Evolutionary conservation across 2,888 invertebrate genomes (phyloP), one percentile per base, ranked within the genome.

Genomic region (Noctua pronuba): DNA sequence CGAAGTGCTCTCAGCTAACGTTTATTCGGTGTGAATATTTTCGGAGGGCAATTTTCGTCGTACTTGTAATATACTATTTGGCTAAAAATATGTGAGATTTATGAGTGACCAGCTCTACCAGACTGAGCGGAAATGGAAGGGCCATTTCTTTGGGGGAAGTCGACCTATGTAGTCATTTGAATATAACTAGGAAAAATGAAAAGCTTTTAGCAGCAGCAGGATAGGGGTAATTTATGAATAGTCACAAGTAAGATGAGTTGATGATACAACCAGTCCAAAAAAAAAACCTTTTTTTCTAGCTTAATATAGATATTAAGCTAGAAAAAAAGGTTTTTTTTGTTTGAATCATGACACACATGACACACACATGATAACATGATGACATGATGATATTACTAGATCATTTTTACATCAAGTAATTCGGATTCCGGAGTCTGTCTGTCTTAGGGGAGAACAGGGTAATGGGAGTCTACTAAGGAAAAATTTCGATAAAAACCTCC

Each of bases 1-100:
- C 49, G 31, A 52, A 38, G 38, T 31, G n/a, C 31, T 49, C 38
- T 68, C 18, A 41, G 38, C 64, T 64, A 35, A 64, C 16, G 38
- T 68, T 80, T 65, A 55, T 79, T 72, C 24, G 8, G 13, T 16
- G 52, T 4, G 38, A n/a, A 65, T 38, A 55, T 52, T 38, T 64
- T 64, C 24, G 11, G 28, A 64, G 28, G 13, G 5, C 13, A 2
- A 31, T 49, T 49, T 49, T 62, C 31, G 55, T 44, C 31, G 41
- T 41, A n/a, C 41, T 65, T 64, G 62, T 35, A 11, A 38, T 16
- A n/a, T 31, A n/a, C 38, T 13, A 64, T 38, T 64, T 64, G 16
- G 16, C 3, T 64, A 38, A 31, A 38, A 38, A 38, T 41, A 64
- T 7, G 13, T 38, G 8, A 8, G 7, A 16, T 16, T 16, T 2